Evolutionary conservation across 2,888 invertebrate species (phyloP).

Genomic region (Metalampra italica): DNA sequence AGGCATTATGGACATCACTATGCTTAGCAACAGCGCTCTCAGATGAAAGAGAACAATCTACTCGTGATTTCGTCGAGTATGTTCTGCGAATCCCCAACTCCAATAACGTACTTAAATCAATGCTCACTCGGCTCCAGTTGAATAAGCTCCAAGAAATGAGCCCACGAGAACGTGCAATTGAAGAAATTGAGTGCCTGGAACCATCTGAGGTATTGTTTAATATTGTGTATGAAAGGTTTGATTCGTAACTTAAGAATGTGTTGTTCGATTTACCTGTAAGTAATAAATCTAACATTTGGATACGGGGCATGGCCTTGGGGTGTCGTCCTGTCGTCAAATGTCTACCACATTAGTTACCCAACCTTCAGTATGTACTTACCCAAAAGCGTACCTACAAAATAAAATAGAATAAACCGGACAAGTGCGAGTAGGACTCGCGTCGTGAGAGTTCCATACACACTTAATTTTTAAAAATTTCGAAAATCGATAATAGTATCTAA

Average conservation of each 20-base stretch:
- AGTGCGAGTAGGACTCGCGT: too few species aligned
- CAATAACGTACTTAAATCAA: slow-evolving; percentile 58
- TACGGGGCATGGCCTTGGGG: too few species aligned
- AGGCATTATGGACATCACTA: slow-evolving; percentile 41
- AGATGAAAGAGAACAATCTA: slow-evolving; percentile 41
- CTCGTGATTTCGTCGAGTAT: slow-evolving; percentile 54
- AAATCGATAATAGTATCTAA: too few species aligned
- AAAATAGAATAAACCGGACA: too few species aligned
- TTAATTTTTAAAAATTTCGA: too few species aligned
- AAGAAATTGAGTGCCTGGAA: slow-evolving; percentile 45
- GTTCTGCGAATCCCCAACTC: slow-evolving; percentile 52
- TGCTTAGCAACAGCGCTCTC: slow-evolving; percentile 36
- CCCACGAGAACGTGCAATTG: slow-evolving; percentile 24
- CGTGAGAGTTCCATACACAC: too few species aligned
- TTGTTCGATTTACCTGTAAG: background rate
- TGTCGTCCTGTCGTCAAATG: background rate
- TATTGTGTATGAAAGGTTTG: too few species aligned
- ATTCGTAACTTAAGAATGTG: too few species aligned
- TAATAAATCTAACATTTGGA: background rate
- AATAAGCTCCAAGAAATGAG: slow-evolving; percentile 31
- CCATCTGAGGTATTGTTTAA: slow-evolving; percentile 37
- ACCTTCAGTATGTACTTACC: too few species aligned
- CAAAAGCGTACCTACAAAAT: too few species aligned
- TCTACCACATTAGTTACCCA: background rate
- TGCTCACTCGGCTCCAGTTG: slow-evolving; percentile 49